Conservation (phyloP, 2,888 invertebrate genomes). For the Ophion obscuratus region DNA sequence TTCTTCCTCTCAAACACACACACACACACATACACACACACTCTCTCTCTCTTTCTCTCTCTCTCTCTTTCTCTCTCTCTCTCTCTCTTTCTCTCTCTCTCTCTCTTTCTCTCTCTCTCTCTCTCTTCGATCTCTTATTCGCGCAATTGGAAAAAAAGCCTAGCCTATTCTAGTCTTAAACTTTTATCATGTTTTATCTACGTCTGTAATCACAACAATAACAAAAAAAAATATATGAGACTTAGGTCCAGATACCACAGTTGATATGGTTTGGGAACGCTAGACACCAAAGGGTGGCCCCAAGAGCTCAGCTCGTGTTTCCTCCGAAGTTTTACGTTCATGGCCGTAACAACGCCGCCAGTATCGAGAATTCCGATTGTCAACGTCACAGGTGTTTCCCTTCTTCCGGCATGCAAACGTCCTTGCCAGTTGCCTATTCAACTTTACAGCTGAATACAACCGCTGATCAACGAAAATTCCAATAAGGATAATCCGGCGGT, state of each 20-base stretch:
- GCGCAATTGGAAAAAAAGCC: conserved; percentile 76
- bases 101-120: background rate
- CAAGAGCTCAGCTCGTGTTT: conserved; percentile 39
- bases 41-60: background rate
- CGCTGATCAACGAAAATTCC: conserved; percentile 47
- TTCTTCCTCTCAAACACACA: background rate
- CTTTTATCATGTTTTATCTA: conserved; percentile 75
- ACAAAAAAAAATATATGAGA: conserved; percentile 78
- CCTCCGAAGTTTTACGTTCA: conserved; percentile 16
- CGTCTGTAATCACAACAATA: conserved; percentile 80
- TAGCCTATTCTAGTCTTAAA: conserved; percentile 77
- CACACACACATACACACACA: background rate
- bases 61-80: background rate
- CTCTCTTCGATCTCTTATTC: conserved; percentile 40
- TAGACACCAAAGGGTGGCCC: conserved; percentile 50
- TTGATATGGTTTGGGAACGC: conserved; percentile 61
- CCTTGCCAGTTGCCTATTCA: background rate
- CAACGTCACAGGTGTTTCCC: background rate
- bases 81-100: background rate
- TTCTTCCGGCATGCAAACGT: background rate
- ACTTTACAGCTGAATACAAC: conserved; percentile 37
- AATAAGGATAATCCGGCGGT: conserved; percentile 12
- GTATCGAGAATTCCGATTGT: conserved; percentile 43
- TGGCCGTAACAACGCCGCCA: conserved; percentile 6
- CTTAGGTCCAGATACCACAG: conserved; percentile 78